These are phyloP conservation scores for Drosophila sproati DNA, from an alignment of 1,140 invertebrate genomes.

Conservation along the genomic window DNA sequence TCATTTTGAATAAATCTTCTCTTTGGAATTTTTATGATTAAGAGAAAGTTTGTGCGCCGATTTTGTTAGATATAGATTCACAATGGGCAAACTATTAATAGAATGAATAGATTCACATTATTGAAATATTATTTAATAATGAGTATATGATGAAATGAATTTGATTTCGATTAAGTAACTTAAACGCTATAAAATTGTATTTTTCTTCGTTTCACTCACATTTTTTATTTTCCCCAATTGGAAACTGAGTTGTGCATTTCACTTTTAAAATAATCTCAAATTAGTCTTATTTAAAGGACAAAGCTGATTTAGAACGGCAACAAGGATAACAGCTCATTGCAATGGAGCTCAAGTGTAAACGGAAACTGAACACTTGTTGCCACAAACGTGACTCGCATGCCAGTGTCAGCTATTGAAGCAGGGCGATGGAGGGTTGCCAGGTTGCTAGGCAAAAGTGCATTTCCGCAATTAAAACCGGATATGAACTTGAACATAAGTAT, in stretches of 20 bases:
- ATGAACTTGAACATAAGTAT: conserved; percentile 40
- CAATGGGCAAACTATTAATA: too few relatives aligned
- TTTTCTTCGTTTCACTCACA: not conserved
- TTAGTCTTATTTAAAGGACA: conserved; percentile 52
- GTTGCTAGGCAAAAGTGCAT: conserved; percentile 57
- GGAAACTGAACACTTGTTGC: conserved; percentile 61
- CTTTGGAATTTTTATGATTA: too few relatives aligned
- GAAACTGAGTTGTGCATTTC: not conserved
- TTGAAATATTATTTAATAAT: too few relatives aligned
- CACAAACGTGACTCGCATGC: conserved; percentile 73
- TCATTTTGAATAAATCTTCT: too few relatives aligned
- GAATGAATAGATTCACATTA: too few relatives aligned
- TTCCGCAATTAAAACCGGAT: conserved; percentile 80
- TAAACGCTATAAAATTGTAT: too few relatives aligned
- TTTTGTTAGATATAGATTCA: too few relatives aligned
- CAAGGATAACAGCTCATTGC: conserved; percentile 20
- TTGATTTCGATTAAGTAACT: too few relatives aligned
- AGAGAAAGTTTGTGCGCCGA: too few relatives aligned
- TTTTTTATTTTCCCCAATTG: not conserved
- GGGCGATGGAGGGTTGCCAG: too few relatives aligned
- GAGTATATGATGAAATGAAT: too few relatives aligned
- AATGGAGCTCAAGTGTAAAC: conserved; percentile 21
- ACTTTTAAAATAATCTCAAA: not conserved
- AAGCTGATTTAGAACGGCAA: not conserved
- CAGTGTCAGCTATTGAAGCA: not conserved